Percentiles rank a stretch among this genome's conserved stretches.
phyloP scores from a whole-genome alignment of 1,140 invertebrate species.

The Macrobrachium rosenbergii region DNA sequence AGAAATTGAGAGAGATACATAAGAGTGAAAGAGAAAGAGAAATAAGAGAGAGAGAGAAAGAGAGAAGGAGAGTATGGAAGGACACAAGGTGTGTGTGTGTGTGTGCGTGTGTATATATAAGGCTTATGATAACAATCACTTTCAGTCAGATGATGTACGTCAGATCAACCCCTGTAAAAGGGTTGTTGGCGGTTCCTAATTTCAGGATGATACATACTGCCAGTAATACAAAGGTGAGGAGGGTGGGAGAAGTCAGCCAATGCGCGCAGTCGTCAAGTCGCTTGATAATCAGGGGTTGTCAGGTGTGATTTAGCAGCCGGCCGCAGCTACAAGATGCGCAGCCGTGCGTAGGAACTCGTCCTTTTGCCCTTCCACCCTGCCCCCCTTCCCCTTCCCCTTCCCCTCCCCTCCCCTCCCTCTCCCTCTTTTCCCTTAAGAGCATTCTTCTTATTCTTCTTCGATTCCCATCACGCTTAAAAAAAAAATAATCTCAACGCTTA shows the following conservation, averaged over 20 bases:
- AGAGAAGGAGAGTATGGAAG: too few species aligned
- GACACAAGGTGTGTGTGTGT: too few species aligned
- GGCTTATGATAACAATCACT: slow-evolving; percentile 40
- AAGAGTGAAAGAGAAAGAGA: too few species aligned
- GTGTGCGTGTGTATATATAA: neutral
- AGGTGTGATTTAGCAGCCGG: slow-evolving; percentile 58
- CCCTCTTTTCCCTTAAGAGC: neutral
- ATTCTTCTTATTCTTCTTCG: neutral
- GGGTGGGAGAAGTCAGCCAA: slow-evolving; percentile 49
- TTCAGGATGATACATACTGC: slow-evolving; percentile 60
- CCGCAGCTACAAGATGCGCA: slow-evolving; percentile 47
- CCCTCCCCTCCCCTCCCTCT: neutral
- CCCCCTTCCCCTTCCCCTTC: neutral
- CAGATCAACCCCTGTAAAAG: slow-evolving; percentile 33
- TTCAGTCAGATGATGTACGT: slow-evolving; percentile 39
- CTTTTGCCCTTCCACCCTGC: slow-evolving; percentile 10
- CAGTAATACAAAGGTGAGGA: slow-evolving; percentile 51
- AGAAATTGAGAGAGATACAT: too few species aligned
- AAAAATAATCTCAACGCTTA: too few species aligned
- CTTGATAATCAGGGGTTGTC: slow-evolving; percentile 59
- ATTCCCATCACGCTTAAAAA: neutral
- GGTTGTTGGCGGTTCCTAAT: slow-evolving; percentile 43
- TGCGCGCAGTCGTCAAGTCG: slow-evolving; percentile 55
- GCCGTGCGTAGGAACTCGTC: slow-evolving; percentile 49
- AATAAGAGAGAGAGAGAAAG: too few species aligned